Base-by-base conservation (phyloP, 2,797 vertebrate genomes). In the Phylloscopus collybita region DNA sequence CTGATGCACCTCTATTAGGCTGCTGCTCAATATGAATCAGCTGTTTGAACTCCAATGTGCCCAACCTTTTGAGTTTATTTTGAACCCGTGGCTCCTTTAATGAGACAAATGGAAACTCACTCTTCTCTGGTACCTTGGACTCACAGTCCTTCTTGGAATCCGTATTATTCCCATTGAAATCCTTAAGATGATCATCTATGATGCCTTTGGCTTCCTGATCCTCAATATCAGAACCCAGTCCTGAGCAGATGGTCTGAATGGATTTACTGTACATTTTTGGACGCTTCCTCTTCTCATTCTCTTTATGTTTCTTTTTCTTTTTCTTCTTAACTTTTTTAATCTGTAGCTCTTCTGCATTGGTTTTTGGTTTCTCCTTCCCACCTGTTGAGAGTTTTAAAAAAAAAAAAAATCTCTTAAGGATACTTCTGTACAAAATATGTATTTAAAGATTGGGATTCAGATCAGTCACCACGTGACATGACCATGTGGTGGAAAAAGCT, bases 261-360 rank as follows among this genome's bases (percentile, higher is more conserved):
- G 99, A 99, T 97, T 99, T 99, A 97, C 99, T 99, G 97, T 98
- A 99, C 99, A 99, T 99, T 98, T 99, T 99, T 83, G 99, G 99
- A 82, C 98, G 98, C 88, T 99, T 99, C 84, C 98, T 98, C 97
- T 99, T 99, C 97, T 99, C 99, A 13, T 98, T 99, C 84, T 99
- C 99, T 99, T 99, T 99, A 95, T 99, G 99, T 98, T 99, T 99
- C 98, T 99, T 99, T 98, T 99, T 99, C 98, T 99, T 99, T 98
- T 99, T 99, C 99, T 99, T 99, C 34, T 34, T 34, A 34, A 34
- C 34, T 34, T 34, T 34, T 34, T 34, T 34, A 34, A 34, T 34
- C 34, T 34, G 34, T 34, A 34, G 34, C 34, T 34, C 34, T 34
- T 34, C 34, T 34, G 34, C 34, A 34, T 34, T 34, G 34, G 34